These are phyloP conservation scores for Paramormyrops hopkinsi DNA, from an alignment of 2,797 vertebrate genomes.

Conservation along the genomic window DNA sequence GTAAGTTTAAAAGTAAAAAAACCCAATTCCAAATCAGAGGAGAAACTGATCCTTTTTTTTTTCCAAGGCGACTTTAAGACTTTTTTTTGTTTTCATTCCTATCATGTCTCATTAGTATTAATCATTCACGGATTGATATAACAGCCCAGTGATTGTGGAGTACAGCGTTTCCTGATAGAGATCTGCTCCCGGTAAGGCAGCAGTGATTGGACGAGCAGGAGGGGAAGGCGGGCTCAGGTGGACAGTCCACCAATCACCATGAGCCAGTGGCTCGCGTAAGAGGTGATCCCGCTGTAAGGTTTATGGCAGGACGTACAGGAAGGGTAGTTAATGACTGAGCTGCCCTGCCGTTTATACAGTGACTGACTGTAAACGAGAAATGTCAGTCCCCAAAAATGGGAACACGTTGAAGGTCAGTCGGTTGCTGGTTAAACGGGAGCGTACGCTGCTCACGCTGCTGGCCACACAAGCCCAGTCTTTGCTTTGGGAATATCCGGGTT, in stretches of 20 bases:
- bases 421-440: background rate
- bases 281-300: slow-evolving; percentile 4
- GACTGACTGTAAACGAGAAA: slow-evolving; percentile 41
- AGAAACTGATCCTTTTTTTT: background rate
- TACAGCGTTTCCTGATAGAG: background rate
- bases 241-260: background rate
- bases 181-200: background rate
- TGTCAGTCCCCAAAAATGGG: slow-evolving; percentile 17
- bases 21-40: background rate
- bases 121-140: background rate
- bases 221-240: background rate
- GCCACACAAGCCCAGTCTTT: background rate
- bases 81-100: background rate
- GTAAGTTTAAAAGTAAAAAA: background rate
- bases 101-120: background rate
- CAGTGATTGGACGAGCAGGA: background rate
- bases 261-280: background rate
- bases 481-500: background rate
- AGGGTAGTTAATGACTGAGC: slow-evolving; percentile 62
- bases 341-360: slow-evolving; percentile 44
- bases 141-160: background rate
- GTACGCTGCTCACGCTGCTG: background rate
- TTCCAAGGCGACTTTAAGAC: background rate
- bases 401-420: slow-evolving; percentile 15
- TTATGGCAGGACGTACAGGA: slow-evolving; percentile 41